Conservation (phyloP, 1,140 invertebrate species). For the Andrena cerasifolii region DNA sequence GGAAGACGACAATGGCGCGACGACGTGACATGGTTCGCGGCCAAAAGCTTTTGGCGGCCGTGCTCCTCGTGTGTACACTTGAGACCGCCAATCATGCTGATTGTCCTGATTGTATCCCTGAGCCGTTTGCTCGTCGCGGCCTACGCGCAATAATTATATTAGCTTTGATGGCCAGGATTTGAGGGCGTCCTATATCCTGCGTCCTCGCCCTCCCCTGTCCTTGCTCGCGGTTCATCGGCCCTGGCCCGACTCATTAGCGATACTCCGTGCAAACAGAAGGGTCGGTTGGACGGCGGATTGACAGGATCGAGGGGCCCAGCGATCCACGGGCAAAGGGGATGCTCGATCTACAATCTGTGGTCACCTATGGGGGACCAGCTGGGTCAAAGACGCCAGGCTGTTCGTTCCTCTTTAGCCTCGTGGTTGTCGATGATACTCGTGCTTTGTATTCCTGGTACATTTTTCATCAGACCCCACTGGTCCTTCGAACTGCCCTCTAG, state of each 20-base stretch:
- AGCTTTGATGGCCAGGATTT: constrained; percentile 67
- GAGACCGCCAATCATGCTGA: constrained; percentile 74
- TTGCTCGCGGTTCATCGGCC: constrained; percentile 59
- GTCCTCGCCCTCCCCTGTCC: constrained; percentile 5
- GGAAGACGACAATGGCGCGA: constrained; percentile 18
- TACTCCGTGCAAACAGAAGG: constrained; percentile 63
- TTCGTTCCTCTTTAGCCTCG: not conserved
- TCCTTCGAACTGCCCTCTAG: not conserved
- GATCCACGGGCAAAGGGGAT: not conserved
- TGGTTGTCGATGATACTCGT: too few species aligned
- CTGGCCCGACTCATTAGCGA: constrained; percentile 67
- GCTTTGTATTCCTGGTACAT: too few species aligned
- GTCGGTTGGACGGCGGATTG: constrained; percentile 25
- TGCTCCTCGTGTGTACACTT: constrained; percentile 65
- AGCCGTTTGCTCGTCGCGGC: constrained; percentile 68
- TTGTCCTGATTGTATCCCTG: constrained; percentile 70
- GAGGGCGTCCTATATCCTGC: constrained; percentile 42
- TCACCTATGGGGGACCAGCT: not conserved
- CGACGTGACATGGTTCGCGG: constrained; percentile 46
- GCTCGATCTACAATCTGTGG: constrained; percentile 6
- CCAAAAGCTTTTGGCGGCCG: constrained; percentile 59
- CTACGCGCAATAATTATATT: constrained; percentile 73
- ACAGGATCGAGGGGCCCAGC: constrained; percentile 23
- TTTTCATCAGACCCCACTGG: too few species aligned
- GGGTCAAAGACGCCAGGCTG: constrained; percentile 8